Conservation (phyloP, 1,140 invertebrate genomes). For the Drosophila yakuba region DNA sequence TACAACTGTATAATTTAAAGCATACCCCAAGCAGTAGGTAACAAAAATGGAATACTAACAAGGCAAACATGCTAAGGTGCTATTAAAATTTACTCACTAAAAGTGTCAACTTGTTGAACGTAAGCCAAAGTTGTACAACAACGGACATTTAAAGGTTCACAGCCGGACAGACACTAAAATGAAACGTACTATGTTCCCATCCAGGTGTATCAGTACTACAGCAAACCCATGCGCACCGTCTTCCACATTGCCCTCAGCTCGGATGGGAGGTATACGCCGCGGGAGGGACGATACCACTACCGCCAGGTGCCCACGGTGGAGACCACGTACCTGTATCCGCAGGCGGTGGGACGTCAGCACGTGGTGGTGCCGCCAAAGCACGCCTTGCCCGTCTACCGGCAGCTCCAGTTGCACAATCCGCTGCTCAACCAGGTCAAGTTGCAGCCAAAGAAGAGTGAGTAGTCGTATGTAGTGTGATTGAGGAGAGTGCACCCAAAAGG, state of each 20-base stretch:
- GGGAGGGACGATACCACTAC: constrained; percentile 77
- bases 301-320: constrained; percentile 73
- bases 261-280: constrained; percentile 75
- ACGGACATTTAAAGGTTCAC: too few relatives aligned
- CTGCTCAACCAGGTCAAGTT: constrained; percentile 81
- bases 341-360: constrained; percentile 74
- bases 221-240: constrained; percentile 73
- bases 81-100: neutral
- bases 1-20: neutral
- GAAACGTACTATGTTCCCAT: neutral
- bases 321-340: constrained; percentile 82
- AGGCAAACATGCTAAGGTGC: neutral
- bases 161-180: neutral
- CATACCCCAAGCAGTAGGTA: neutral
- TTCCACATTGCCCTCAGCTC: constrained; percentile 79
- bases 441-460: constrained; percentile 75
- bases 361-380: constrained; percentile 63
- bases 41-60: too few relatives aligned
- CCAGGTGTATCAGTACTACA: constrained; percentile 79
- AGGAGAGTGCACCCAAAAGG: neutral
- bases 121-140: too few relatives aligned
- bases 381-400: constrained; percentile 68
- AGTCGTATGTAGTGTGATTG: neutral
- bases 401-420: constrained; percentile 77
- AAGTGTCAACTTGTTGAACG: neutral